Base-by-base conservation (phyloP, 2,888 invertebrate species). In the Drosophila diplacantha region DNA sequence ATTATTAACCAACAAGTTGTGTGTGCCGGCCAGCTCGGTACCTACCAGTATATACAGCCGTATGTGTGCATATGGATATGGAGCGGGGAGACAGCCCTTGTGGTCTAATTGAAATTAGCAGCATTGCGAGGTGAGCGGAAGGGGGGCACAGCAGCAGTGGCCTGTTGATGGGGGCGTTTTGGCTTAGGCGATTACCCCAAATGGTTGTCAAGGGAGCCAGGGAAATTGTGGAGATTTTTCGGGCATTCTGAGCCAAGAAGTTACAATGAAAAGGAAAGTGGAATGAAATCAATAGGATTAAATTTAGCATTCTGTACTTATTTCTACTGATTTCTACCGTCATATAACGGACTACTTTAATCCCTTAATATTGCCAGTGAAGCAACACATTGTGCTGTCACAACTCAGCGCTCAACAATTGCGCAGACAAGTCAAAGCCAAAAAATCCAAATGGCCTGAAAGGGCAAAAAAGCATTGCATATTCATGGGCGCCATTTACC, bases 71-170 rank as follows among this genome's bases (percentile, higher is more conserved):
- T 51, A 29, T 18, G 34, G 14, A 57, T 54, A 60, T 50, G 43
- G 44, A 31, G 57, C 35, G 47, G 52, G 38, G 39, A 46, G 49
- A 22, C 53, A 47, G 72, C 47, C 46, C 67, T 80, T 67, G 80
- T 61, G 77, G 83, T 80, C 77, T 82, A 77, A 77, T 77, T 77
- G 77, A 77, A 77, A 82, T 82, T 80, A 77, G 83, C 75, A 77
- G 63, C 69, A 64, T 68, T 65, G 39, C 43, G 29, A 44, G 55
- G 43, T 32, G 56, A 37, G 41, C n/a, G 43, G 24, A 20, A 16
- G 4, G 26, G 20, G 38, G 9, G 14, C 0, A 11, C 24, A 14
- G 38, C 6, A n/a, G 38, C 12, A 7, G 29, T 20, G 12, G 44
- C 56, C 51, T 52, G 72, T 59, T 59, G 55, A 50, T 32, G 55